Conservation (phyloP, 2,888 invertebrate species). For the Chorisops tibialis region DNA sequence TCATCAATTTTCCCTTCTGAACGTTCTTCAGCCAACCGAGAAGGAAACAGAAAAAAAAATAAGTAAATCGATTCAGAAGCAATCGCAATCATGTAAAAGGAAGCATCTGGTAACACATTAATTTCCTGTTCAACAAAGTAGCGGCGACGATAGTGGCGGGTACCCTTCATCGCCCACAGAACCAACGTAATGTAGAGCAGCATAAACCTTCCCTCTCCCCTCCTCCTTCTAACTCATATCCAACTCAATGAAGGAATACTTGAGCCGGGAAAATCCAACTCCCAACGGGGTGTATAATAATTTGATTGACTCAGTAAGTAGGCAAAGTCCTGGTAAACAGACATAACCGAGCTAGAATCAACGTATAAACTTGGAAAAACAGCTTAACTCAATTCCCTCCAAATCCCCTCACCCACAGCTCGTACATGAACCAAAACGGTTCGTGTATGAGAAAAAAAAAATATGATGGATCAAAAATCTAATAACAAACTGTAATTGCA, state of each 20-base stretch:
- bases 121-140: slow-evolving; percentile 5
- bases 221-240: not conserved
- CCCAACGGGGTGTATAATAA: not conserved
- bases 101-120: slow-evolving; percentile 1
- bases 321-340: too few species aligned
- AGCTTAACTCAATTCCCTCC: not conserved
- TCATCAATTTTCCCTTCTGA: too few species aligned
- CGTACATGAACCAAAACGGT: too few species aligned
- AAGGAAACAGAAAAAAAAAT: too few species aligned
- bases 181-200: not conserved
- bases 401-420: not conserved
- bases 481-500: slow-evolving; percentile 6
- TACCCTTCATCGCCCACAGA: not conserved
- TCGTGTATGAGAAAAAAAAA: not conserved
- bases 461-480: not conserved
- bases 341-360: too few species aligned
- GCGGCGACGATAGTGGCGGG: not conserved
- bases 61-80: too few species aligned
- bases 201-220: not conserved
- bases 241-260: too few species aligned
- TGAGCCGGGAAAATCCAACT: too few species aligned
- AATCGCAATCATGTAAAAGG: too few species aligned
- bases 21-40: too few species aligned
- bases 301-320: slow-evolving; percentile 19
- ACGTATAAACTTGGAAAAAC: not conserved